Base-by-base conservation (phyloP, 2,888 invertebrate genomes). In the Lacanobia wlatinum region DNA sequence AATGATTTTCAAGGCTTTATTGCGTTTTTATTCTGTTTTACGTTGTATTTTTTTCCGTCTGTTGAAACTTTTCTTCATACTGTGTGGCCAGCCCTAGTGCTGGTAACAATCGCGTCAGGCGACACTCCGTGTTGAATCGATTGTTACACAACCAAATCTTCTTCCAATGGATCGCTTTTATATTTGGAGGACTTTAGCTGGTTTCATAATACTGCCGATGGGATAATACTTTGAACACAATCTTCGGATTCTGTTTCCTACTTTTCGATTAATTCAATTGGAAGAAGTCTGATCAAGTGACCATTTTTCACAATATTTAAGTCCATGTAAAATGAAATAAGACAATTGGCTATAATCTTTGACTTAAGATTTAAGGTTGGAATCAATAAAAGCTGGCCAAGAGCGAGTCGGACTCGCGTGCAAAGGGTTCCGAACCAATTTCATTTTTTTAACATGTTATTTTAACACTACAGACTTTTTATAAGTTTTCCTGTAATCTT, bases 81-180 rank as follows among this genome's bases (percentile, higher is more conserved):
- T 21, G 18, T 50, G 16, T 7, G 23, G 68, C 14, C 65, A 80
- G 18, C 79, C 79, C 72, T 82, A 55, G 59, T 70, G 53, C 60
- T 23, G 28, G 72, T 34, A 40, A 78, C 80, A 85, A 85, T 83
- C 75, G 70, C 60, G 72, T 78, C 70, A 63, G 73, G 43, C 55
- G 64, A 53, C 71, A 83, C 66, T 77, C 80, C 68, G 60, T 65
- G 71, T 66, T 34, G 34, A 68, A 76, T 83, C 83, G 74, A 77
- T 83, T 83, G 73, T 77, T 73, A 59, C 28, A 52, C 73, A 83
- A 85, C 69, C 55, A 65, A 52, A 28, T 74, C 66, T 40, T 73
- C 58, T 68, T 65, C 50, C 58, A 43, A 70, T 76, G 64, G 56
- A 67, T 61, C 82, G 67, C 28, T 77, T 68, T 68, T 69, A 43